phyloP scores from a whole-genome alignment of 2,797 vertebrate genomes.

The Brachyrhaphis roseni region DNA sequence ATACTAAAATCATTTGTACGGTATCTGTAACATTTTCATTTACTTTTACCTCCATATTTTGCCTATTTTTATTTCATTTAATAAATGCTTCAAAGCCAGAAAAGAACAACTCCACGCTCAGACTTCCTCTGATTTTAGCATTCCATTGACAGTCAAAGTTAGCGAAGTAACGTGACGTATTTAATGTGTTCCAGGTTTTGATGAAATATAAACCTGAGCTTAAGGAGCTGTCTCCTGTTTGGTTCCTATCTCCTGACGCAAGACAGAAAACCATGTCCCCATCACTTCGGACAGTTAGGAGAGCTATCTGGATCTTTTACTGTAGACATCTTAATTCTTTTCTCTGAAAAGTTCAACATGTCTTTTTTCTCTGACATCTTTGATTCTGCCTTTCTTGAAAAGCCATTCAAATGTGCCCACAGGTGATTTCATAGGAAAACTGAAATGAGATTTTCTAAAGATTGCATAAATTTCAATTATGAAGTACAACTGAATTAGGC shows the following conservation, averaged over 20 bases:
- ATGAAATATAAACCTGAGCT: slow-evolving; percentile 5
- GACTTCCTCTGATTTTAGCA: neutral
- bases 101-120: neutral
- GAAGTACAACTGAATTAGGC: neutral
- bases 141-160: neutral
- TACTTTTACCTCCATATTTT: neutral
- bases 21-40: neutral
- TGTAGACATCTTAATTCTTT: neutral
- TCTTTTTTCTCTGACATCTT: neutral
- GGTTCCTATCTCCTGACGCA: neutral
- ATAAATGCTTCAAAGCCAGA: neutral
- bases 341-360: neutral
- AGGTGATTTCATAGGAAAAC: neutral
- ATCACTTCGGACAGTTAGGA: neutral
- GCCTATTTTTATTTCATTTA: neutral
- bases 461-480: neutral
- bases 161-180: neutral
- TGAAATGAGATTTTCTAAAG: neutral
- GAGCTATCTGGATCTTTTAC: neutral
- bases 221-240: slow-evolving; percentile 12
- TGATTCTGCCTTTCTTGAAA: neutral
- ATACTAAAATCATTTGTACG: neutral
- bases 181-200: neutral
- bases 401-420: neutral
- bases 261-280: neutral